Percentiles rank a stretch among this genome's conserved stretches.
phyloP scores from a whole-genome alignment of 1,140 invertebrate genomes.

The Pomacea maculata region DNA sequence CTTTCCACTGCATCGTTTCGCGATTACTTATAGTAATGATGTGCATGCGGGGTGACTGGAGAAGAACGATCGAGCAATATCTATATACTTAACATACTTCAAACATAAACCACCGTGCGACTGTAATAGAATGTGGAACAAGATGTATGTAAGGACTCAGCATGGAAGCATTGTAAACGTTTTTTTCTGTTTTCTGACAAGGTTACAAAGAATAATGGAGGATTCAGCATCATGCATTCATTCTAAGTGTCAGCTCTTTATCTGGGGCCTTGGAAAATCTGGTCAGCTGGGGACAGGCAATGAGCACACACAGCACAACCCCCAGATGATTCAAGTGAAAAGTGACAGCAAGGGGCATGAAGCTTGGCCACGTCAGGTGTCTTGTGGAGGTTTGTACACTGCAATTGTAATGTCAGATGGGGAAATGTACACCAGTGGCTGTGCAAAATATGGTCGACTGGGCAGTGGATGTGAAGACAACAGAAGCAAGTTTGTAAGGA shows the following conservation, averaged over 20 bases:
- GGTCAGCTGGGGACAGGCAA: conserved; percentile 42
- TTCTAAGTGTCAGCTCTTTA: conserved; percentile 6
- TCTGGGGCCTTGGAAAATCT: conserved; percentile 43
- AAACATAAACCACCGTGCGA: too few relatives aligned
- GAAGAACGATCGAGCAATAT: too few relatives aligned
- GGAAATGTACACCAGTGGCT: conserved; percentile 30
- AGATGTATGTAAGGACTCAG: too few relatives aligned
- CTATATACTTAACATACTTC: too few relatives aligned
- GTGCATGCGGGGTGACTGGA: too few relatives aligned
- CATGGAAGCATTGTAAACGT: too few relatives aligned
- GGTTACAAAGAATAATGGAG: not conserved
- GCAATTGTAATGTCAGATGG: conserved; percentile 32
- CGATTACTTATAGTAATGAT: too few relatives aligned
- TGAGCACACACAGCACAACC: not conserved
- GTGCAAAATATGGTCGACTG: conserved; percentile 44
- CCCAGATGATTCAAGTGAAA: not conserved
- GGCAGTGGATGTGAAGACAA: conserved; percentile 29
- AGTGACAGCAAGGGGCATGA: not conserved
- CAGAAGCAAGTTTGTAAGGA: not conserved
- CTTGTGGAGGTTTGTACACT: conserved; percentile 31
- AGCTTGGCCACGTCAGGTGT: conserved; percentile 9
- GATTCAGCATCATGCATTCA: not conserved
- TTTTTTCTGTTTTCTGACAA: too few relatives aligned
- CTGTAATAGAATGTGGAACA: too few relatives aligned
- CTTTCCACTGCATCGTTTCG: too few relatives aligned